Percentiles rank a stretch among this genome's conserved stretches.
Evolutionary conservation across 1,140 invertebrate species (phyloP).

Genomic region (Charaxes varanes): DNA sequence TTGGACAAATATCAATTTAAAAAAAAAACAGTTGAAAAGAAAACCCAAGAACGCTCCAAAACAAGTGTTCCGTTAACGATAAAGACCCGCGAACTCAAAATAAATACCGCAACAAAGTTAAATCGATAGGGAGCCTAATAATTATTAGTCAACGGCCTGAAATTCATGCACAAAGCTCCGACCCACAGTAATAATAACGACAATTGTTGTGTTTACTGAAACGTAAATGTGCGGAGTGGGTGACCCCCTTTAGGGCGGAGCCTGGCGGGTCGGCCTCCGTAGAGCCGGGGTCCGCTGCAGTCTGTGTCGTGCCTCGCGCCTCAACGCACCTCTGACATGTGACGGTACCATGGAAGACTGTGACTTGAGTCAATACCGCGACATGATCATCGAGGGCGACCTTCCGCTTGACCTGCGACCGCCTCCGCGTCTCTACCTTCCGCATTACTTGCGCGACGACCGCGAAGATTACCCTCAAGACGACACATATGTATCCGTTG

Average conservation of each 20-base stretch:
- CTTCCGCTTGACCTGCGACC: conserved; percentile 59
- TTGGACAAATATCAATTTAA: conserved; percentile 4
- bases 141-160: conserved; percentile 72
- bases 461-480: conserved; percentile 50
- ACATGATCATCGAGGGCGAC: conserved; percentile 67
- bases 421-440: conserved; percentile 56
- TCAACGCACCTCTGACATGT: conserved; percentile 59
- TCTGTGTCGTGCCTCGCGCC: conserved; percentile 46
- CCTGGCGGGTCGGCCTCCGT: conserved; percentile 26
- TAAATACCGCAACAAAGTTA: conserved; percentile 62
- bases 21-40: conserved; percentile 7
- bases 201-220: conserved; percentile 73
- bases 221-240: conserved; percentile 58
- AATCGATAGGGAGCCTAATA: conserved; percentile 68
- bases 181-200: conserved; percentile 72
- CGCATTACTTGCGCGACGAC: conserved; percentile 56
- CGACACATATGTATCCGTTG: conserved; percentile 63
- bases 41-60: conserved; percentile 7
- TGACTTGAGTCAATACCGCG: conserved; percentile 60
- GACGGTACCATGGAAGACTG: conserved; percentile 63
- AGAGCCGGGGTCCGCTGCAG: conserved; percentile 26
- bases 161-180: conserved; percentile 72
- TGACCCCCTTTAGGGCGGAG: conserved; percentile 34
- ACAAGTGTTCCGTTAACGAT: conserved; percentile 6
- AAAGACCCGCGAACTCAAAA: conserved; percentile 32